These are phyloP conservation scores for Lottia gigantea DNA, from an alignment of 2,888 invertebrate genomes.

Conservation along the genomic window DNA sequence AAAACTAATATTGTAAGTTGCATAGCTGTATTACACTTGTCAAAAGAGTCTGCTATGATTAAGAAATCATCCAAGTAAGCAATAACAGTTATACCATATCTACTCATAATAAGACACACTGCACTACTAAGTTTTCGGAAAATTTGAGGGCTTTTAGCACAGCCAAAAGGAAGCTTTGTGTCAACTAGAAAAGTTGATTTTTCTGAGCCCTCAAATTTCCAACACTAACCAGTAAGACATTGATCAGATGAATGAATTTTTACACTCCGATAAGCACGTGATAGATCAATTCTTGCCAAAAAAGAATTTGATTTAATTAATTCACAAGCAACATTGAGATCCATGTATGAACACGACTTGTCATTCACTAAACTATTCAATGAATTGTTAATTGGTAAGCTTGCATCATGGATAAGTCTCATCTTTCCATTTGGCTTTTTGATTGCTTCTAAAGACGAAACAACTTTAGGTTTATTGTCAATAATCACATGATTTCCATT, in stretches of 20 bases:
- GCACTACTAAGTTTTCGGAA: conserved; percentile 2
- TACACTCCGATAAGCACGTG: conserved; percentile 7
- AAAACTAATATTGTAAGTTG: background rate
- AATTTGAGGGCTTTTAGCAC: conserved; percentile 11
- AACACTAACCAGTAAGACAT: conserved; percentile 7
- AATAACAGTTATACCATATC: conserved; percentile 10
- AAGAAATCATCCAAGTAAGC: conserved; percentile 13
- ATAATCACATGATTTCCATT: background rate
- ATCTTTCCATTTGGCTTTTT: background rate
- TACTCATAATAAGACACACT: background rate
- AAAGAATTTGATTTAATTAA: background rate
- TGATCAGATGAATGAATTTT: conserved; percentile 14
- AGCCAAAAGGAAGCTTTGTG: conserved; percentile 6
- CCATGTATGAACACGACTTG: conserved; percentile 13
- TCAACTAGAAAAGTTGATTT: conserved; percentile 9
- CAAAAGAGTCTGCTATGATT: background rate
- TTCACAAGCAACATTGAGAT: conserved; percentile 3
- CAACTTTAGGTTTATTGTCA: background rate
- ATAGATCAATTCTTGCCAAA: conserved; percentile 7
- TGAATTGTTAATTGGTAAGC: background rate
- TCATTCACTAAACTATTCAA: conserved; percentile 10
- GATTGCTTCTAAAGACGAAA: background rate
- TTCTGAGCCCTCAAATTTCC: background rate
- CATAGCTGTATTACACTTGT: background rate
- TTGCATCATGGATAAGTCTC: conserved; percentile 5